Evolutionary conservation across 2,888 invertebrate genomes (phyloP).

Genomic region (Phyllotreta striolata): DNA sequence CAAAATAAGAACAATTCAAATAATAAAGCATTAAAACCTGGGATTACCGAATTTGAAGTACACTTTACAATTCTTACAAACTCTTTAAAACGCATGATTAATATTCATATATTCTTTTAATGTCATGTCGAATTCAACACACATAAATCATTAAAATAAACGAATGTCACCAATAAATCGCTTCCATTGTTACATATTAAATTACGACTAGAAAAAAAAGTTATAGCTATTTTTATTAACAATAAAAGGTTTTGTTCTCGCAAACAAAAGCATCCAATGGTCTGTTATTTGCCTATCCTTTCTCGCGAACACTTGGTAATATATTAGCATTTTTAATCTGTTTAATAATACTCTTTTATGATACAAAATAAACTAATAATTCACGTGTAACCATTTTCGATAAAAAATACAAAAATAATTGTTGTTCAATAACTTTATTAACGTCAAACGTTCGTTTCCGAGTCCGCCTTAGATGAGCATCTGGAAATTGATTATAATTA

Average conservation of each 20-base stretch:
- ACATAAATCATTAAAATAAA: slow-evolving; percentile 24
- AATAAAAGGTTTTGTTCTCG: slow-evolving; percentile 20
- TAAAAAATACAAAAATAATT: slow-evolving; percentile 9
- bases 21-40: no score
- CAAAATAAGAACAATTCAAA: no score
- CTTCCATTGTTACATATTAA: slow-evolving; percentile 9
- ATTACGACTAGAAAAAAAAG: slow-evolving; percentile 13
- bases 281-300: slow-evolving; percentile 1
- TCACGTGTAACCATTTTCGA: no score
- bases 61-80: slow-evolving; percentile 3
- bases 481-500: slow-evolving; percentile 31
- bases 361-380: no score
- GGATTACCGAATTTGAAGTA: no score
- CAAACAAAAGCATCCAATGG: neutral
- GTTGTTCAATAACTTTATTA: slow-evolving; percentile 16
- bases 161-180: slow-evolving; percentile 13
- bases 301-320: slow-evolving; percentile 12
- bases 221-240: slow-evolving; percentile 18
- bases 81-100: slow-evolving; percentile 10
- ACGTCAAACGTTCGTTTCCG: slow-evolving; percentile 8
- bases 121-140: slow-evolving; percentile 7
- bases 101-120: slow-evolving; percentile 18
- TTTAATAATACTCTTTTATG: no score
- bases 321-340: no score
- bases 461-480: slow-evolving; percentile 13